Evolutionary conservation across 2,888 invertebrate genomes (phyloP), one percentile per base, ranked within the genome.

Genomic region (Drosophila melanocephala): DNA sequence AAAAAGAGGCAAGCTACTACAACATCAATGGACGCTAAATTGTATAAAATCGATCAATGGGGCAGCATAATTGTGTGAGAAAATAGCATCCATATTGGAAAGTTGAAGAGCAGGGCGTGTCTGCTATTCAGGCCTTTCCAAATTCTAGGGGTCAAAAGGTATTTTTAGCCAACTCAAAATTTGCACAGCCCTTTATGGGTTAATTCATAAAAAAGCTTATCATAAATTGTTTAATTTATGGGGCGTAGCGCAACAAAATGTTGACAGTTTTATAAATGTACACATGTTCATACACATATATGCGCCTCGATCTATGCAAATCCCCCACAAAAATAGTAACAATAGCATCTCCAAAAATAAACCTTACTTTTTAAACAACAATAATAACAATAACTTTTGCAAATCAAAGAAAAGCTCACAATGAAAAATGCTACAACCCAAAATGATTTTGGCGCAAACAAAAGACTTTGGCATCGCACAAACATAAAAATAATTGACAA

Each of bases 401-500:
- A 67, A 67, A 56, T 70, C 66, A 79, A 66, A 74, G 57, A 65
- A 81, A 69, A 55, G 51, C 22, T 10, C 37, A 82, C 68, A 79
- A 79, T 72, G 60, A 74, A 66, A 62, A 70, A 64, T 67, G 71
- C 77, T 76, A 47, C 59, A 80, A 4, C 55, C 67, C 56, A 72
- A 82, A 79, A 83, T 80, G 68, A 67, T 69, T 66, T 83, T 64
- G 60, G 47, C 14, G 16, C 65, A 53, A 70, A 91, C 86, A 86
- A 86, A 81, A 86, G 90, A 77, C 71, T 79, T 79, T 60, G 63
- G 74, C 76, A 82, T 74, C 75, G 76, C 73, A 79, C 79, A 65
- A 71, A 77, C 77, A 69, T 91, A 79, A 87, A 87, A 90, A 87
- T 91, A 91, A 89, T 87, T 87, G 91, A 91, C 86, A 87, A 91